These are phyloP conservation scores for Echinops telfairi DNA, from an alignment of 2,113 vertebrate genomes.

Conservation along the genomic window DNA sequence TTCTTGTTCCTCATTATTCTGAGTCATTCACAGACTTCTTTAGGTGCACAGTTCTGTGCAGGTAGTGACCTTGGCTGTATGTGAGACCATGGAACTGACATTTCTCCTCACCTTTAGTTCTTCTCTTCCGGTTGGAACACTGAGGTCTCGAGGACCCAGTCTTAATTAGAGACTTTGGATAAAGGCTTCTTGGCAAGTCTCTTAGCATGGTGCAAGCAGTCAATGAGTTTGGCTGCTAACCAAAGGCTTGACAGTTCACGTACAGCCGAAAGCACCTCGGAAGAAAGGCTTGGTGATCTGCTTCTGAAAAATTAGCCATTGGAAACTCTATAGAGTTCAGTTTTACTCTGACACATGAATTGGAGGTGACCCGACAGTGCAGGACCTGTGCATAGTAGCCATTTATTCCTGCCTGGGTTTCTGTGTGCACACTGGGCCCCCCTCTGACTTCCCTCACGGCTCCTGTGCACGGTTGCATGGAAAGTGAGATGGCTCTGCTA, in stretches of 20 bases:
- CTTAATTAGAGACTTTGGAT: neutral
- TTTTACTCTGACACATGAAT: neutral
- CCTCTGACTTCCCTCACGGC: neutral
- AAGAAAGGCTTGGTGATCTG: neutral
- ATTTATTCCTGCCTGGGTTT: neutral
- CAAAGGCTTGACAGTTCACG: neutral
- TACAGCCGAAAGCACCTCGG: neutral
- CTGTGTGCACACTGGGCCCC: too few relatives aligned
- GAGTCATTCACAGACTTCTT: neutral
- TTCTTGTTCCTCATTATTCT: neutral
- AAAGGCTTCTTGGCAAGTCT: neutral
- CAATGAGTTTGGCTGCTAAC: neutral
- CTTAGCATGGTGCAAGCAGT: neutral
- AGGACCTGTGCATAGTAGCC: neutral
- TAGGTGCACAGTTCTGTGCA: neutral
- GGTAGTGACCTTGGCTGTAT: neutral
- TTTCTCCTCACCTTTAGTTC: neutral
- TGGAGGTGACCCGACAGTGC: neutral
- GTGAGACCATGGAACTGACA: rapidly evolving
- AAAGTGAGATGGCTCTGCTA: too few relatives aligned
- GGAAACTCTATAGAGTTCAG: neutral
- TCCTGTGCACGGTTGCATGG: neutral
- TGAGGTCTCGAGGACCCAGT: neutral
- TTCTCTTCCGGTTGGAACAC: neutral
- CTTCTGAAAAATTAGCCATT: neutral